phyloP scores from a whole-genome alignment of 2,888 invertebrate species.

The Agonopterix alstromeriana region DNA sequence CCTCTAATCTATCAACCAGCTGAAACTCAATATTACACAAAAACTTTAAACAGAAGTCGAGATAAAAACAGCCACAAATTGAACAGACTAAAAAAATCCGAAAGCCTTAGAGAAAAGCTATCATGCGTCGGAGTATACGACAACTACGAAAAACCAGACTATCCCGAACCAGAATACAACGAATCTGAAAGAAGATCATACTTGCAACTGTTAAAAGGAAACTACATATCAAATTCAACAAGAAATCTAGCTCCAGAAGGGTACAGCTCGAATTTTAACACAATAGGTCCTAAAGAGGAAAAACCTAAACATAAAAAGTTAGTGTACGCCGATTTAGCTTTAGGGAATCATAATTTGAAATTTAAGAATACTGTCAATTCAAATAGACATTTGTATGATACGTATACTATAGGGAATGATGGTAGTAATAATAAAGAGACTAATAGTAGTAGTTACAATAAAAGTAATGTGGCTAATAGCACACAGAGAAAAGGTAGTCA shows the following conservation, averaged over 20 bases:
- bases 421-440: slow-evolving; percentile 59
- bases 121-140: slow-evolving; percentile 71
- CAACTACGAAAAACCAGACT: slow-evolving; percentile 65
- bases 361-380: slow-evolving; percentile 77
- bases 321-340: slow-evolving; percentile 72
- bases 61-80: slow-evolving; percentile 64
- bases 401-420: slow-evolving; percentile 61
- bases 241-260: slow-evolving; percentile 59
- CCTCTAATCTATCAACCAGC: slow-evolving; percentile 64
- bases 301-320: slow-evolving; percentile 69
- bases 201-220: slow-evolving; percentile 63
- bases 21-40: slow-evolving; percentile 63
- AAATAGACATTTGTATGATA: slow-evolving; percentile 73
- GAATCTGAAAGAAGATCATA: slow-evolving; percentile 65
- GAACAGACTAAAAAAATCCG: slow-evolving; percentile 69
- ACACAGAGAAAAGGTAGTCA: slow-evolving; percentile 38
- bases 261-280: slow-evolving; percentile 49
- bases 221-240: slow-evolving; percentile 70
- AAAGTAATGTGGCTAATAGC: slow-evolving; percentile 44
- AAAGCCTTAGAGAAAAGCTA: slow-evolving; percentile 66
- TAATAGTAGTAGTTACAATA: slow-evolving; percentile 57
- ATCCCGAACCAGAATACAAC: slow-evolving; percentile 63
- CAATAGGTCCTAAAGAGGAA: slow-evolving; percentile 57
- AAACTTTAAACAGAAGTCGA: slow-evolving; percentile 66
- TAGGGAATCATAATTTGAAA: slow-evolving; percentile 75